Conservation (phyloP, 2,113 vertebrate genomes). For the Mus spicilegus region DNA sequence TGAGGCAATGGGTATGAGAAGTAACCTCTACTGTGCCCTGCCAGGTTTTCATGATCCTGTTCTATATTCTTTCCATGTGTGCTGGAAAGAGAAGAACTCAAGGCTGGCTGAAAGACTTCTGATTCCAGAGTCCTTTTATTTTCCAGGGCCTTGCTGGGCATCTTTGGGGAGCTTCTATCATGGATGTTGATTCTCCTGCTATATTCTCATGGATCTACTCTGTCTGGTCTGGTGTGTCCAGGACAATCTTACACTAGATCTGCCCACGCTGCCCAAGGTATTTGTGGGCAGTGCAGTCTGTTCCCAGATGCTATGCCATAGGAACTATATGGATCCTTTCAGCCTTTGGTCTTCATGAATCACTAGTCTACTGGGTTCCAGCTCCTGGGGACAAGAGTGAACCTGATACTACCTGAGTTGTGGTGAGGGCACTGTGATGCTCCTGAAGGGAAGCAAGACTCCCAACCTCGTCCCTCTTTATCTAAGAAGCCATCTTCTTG, state of each 20-base stretch:
- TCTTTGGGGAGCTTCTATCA: background rate
- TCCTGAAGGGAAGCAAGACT: background rate
- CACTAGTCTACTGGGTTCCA: background rate
- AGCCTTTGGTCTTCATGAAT: background rate
- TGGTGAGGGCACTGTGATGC: background rate
- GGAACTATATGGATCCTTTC: background rate
- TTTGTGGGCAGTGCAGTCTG: background rate
- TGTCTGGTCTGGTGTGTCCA: background rate
- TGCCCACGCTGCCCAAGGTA: accelerated
- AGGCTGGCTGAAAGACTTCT: background rate
- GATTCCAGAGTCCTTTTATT: too few species aligned
- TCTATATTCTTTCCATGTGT: background rate
- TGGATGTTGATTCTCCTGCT: background rate
- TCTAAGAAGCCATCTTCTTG: background rate
- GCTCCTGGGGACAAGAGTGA: accelerated
- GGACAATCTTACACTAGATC: background rate
- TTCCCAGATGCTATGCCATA: too few species aligned
- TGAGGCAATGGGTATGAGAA: background rate
- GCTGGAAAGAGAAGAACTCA: background rate
- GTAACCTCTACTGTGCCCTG: background rate
- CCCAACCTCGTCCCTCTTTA: background rate
- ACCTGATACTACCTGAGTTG: background rate
- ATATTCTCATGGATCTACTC: accelerated
- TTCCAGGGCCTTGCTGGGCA: background rate
- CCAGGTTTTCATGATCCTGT: accelerated